A percentile compares a stretch with the other conserved stretches of the same genome.
Evolutionary conservation across 2,797 vertebrate species (phyloP).

Genomic region (Pseudochirops cupreus): DNA sequence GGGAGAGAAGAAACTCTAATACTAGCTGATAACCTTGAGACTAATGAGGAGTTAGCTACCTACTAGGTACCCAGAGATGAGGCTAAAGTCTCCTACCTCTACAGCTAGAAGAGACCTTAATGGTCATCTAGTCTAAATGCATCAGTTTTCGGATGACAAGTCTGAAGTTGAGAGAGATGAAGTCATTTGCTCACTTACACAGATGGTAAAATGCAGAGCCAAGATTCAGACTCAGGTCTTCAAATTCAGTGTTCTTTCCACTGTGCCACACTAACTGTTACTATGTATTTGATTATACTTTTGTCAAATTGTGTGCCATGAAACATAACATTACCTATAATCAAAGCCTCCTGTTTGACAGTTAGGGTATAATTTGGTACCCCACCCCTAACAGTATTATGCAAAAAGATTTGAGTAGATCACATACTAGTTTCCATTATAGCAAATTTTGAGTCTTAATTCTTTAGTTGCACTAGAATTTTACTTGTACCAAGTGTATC

Average conservation of each 20-base stretch:
- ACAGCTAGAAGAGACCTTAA: not conserved
- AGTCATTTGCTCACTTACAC: not conserved
- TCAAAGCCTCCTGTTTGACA: conserved; percentile 40
- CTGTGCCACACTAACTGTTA: not conserved
- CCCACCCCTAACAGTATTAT: conserved; percentile 19
- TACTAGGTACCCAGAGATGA: not conserved
- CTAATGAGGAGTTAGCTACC: not conserved
- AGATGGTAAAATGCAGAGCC: not conserved
- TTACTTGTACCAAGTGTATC: conserved; percentile 48
- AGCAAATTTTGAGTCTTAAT: conserved; percentile 32
- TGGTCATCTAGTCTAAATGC: not conserved
- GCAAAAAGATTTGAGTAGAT: not conserved
- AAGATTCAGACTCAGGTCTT: not conserved
- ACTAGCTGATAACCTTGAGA: not conserved
- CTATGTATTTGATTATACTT: conserved; percentile 41
- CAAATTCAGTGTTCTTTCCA: not conserved
- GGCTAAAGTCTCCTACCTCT: not conserved
- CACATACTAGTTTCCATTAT: conserved; percentile 14
- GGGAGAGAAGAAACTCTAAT: not conserved
- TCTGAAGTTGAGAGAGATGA: not conserved
- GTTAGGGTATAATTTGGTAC: not conserved
- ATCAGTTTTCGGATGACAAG: not conserved
- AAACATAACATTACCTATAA: conserved; percentile 30
- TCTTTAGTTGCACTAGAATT: conserved; percentile 11
- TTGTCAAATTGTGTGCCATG: not conserved